phyloP scores from a whole-genome alignment of 2,888 invertebrate species.

The Andrena dorsata region DNA sequence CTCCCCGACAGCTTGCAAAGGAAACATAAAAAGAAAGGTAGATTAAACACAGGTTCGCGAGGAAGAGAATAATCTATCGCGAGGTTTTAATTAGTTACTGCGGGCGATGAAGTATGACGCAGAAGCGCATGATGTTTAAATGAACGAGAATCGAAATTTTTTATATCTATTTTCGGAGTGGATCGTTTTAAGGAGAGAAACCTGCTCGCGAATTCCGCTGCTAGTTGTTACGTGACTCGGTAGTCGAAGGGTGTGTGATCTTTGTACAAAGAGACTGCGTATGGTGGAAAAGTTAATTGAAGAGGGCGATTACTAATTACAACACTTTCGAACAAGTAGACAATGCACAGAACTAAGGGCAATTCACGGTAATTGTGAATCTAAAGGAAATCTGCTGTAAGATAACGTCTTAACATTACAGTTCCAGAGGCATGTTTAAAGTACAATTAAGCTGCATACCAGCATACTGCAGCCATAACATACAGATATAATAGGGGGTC shows the following conservation, averaged over 20 bases:
- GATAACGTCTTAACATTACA: slow-evolving; percentile 68
- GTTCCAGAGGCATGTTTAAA: slow-evolving; percentile 66
- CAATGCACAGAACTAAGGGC: slow-evolving; percentile 59
- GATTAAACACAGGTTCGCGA: slow-evolving; percentile 65
- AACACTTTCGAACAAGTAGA: slow-evolving; percentile 31
- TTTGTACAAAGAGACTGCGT: slow-evolving; percentile 20
- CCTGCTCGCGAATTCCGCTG: neutral
- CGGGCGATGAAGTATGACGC: slow-evolving; percentile 30
- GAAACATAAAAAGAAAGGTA: slow-evolving; percentile 77
- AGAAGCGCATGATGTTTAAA: slow-evolving; percentile 24
- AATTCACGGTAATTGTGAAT: slow-evolving; percentile 34
- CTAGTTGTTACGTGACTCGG: neutral
- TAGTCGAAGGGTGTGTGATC: slow-evolving; percentile 1
- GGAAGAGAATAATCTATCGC: slow-evolving; percentile 48
- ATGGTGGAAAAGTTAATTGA: slow-evolving; percentile 27
- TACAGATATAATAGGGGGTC: slow-evolving; percentile 48
- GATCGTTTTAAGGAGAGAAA: neutral
- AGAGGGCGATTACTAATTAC: slow-evolving; percentile 9
- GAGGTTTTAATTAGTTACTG: slow-evolving; percentile 40
- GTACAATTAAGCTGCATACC: slow-evolving; percentile 71
- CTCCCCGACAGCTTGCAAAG: slow-evolving; percentile 84
- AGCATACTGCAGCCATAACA: slow-evolving; percentile 76
- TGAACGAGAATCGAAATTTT: neutral
- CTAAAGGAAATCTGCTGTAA: slow-evolving; percentile 27
- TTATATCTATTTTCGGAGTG: neutral